A percentile compares a stretch with the other conserved stretches of the same genome.
phyloP scores from a whole-genome alignment of 2,113 vertebrate genomes.

The Xiphophorus maculatus region DNA sequence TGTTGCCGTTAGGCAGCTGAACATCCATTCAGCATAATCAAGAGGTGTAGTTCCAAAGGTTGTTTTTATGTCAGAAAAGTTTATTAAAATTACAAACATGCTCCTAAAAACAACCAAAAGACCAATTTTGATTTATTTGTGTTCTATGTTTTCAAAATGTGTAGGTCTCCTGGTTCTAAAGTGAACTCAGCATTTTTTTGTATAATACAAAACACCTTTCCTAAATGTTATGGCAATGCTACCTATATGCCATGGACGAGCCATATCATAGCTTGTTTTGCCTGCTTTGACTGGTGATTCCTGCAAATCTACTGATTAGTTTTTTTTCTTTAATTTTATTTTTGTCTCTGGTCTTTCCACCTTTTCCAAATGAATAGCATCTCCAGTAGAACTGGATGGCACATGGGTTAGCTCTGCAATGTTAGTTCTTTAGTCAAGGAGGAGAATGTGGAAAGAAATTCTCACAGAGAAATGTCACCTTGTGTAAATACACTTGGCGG shows the following conservation, averaged over 20 bases:
- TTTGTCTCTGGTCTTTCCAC: background rate
- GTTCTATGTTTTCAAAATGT: too few species aligned
- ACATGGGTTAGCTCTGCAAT: slow-evolving; percentile 7
- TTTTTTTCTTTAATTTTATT: too few species aligned
- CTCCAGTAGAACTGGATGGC: slow-evolving; percentile 24
- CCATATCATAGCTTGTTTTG: background rate
- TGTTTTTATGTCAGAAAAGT: too few species aligned
- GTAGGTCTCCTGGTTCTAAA: too few species aligned
- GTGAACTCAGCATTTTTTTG: background rate
- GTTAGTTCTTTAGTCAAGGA: slow-evolving; percentile 36
- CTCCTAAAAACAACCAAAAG: too few species aligned
- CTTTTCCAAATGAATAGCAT: slow-evolving; percentile 8
- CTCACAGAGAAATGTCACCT: slow-evolving; percentile 68
- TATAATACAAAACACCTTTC: background rate
- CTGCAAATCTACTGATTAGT: too few species aligned
- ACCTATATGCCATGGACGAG: background rate
- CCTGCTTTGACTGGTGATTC: background rate
- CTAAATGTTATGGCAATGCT: background rate
- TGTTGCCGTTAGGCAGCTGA: too few species aligned
- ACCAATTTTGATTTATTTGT: too few species aligned
- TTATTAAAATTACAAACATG: too few species aligned
- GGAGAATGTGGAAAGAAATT: slow-evolving; percentile 36
- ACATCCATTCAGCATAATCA: too few species aligned
- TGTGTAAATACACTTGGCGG: slow-evolving; percentile 68
- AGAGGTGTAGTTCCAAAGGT: too few species aligned